Percentiles rank a stretch among this genome's conserved stretches.
phyloP scores from a whole-genome alignment of 2,888 invertebrate genomes.

The Drosophila kambysellisi region DNA sequence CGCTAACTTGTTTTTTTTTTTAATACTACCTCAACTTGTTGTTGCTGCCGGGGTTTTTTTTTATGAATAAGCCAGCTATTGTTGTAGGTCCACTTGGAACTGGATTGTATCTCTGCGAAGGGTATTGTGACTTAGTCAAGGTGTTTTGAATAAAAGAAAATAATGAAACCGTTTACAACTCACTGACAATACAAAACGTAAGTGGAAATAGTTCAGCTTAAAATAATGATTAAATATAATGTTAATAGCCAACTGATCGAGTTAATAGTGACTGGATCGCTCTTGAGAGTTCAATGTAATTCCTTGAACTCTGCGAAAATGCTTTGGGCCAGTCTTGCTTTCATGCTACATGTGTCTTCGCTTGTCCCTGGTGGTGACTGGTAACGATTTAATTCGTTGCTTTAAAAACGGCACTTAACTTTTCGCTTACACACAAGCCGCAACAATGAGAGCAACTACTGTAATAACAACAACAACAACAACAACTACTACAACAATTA shows the following conservation, averaged over 20 bases:
- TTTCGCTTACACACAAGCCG: conserved; percentile 62
- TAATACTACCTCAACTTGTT: conserved; percentile 17
- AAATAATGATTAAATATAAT: background rate
- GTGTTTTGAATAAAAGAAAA: conserved; percentile 2
- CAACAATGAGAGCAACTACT: conserved; percentile 72
- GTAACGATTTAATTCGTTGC: conserved; percentile 71
- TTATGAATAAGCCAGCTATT: conserved; percentile 35
- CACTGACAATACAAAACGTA: background rate
- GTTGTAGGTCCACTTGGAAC: conserved; percentile 27
- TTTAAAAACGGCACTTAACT: conserved; percentile 68
- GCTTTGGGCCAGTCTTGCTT: conserved; percentile 3
- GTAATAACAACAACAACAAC: conserved; percentile 22
- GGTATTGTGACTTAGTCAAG: conserved; percentile 33
- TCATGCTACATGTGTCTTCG: conserved; percentile 13
- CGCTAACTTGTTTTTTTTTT: conserved; percentile 6
- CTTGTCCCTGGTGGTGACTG: conserved; percentile 16
- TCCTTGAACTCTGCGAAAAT: conserved; percentile 32
- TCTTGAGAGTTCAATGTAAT: conserved; percentile 30
- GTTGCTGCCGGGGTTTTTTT: conserved; percentile 31
- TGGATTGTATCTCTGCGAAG: conserved; percentile 21
- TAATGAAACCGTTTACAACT: background rate
- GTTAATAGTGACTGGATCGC: background rate
- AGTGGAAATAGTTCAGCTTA: background rate
- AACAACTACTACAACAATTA: conserved; percentile 40
- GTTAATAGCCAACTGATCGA: background rate